These are phyloP conservation scores for Cistogaster globosa DNA, from an alignment of 2,888 invertebrate species.

Conservation along the genomic window DNA sequence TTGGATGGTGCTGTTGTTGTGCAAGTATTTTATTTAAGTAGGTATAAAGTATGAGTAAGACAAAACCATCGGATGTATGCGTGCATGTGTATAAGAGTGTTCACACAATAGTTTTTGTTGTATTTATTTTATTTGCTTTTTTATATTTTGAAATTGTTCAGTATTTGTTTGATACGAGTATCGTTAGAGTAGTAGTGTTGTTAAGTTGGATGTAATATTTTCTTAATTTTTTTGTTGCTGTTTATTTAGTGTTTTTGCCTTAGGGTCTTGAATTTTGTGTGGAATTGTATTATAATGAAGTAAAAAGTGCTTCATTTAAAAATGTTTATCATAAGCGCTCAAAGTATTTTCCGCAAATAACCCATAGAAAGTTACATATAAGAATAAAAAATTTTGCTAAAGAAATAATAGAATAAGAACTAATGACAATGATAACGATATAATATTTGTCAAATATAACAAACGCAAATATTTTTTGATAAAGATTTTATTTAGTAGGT, in stretches of 20 bases:
- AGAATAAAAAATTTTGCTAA: neutral
- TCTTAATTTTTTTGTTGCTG: slow-evolving; percentile 15
- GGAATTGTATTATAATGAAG: slow-evolving; percentile 67
- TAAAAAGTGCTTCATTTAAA: slow-evolving; percentile 64
- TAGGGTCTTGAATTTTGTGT: slow-evolving; percentile 58
- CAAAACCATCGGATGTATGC: slow-evolving; percentile 46
- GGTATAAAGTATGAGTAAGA: slow-evolving; percentile 54
- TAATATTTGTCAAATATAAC: too few species aligned
- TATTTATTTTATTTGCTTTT: slow-evolving; percentile 11
- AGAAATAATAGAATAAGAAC: neutral
- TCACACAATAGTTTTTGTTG: slow-evolving; percentile 53
- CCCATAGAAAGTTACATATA: slow-evolving; percentile 27
- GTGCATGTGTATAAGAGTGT: slow-evolving; percentile 30
- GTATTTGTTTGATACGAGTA: slow-evolving; percentile 53
- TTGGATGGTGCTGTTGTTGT: slow-evolving; percentile 52
- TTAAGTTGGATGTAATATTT: slow-evolving; percentile 19
- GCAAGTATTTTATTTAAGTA: slow-evolving; percentile 67
- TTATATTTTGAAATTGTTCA: slow-evolving; percentile 44
- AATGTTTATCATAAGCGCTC: slow-evolving; percentile 60
- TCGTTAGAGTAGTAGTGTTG: slow-evolving; percentile 47
- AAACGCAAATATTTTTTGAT: too few species aligned
- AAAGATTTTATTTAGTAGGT: too few species aligned
- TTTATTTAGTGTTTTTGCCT: slow-evolving; percentile 35
- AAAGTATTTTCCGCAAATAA: slow-evolving; percentile 50
- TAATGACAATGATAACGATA: neutral